Evolutionary conservation across 2,888 invertebrate species (phyloP), one percentile per base, ranked within the genome.

Genomic region (Andrena bucephala): DNA sequence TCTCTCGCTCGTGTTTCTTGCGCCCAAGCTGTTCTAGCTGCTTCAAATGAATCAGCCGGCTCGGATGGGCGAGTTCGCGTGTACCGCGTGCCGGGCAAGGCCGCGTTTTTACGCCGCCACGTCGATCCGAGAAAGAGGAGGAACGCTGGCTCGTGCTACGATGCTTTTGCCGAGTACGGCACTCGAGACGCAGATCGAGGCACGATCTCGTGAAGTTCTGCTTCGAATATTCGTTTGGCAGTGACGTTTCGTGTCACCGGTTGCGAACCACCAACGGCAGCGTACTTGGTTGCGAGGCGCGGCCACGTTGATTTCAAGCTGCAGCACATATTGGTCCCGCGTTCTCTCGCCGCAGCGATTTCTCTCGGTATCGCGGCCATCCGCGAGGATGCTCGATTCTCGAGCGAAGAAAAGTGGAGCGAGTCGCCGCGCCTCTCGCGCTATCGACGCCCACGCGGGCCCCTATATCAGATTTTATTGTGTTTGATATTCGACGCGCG

Each of bases 1-100:
- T 67, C 70, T 67, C 63, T 36, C 60, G 57, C 54, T 54, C 20
- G n/a, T 6, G 33, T n/a, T 67, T 10, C 33, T 63, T 62, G 57
- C 57, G 27, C 8, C 29, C 36, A 24, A 36, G 59, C 72, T 54
- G 78, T 66, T 79, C 80, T 71, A 78, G 69, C 79, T 78, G 70
- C 77, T 83, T 77, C 78, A 82, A 86, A 80, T 85, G 86, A 82
- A 78, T 85, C 83, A 83, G 67, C 80, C 74, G 67, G 77, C 79
- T 79, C 71, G 73, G 85, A 89, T 87, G 85, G 81, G 84, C 83
- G 82, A 87, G 89, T 84, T 84, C 87, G 89, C 87, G 82, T 88
- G 87, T 89, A 89, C 85, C 86, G 90, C 90, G 87, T 90, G 87
- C 90, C 90, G 74, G 80, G 85, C 90, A 90, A 90, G 90, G 90